Base-by-base conservation (phyloP, 1,140 invertebrate genomes). In the Lucilia cuprina region DNA sequence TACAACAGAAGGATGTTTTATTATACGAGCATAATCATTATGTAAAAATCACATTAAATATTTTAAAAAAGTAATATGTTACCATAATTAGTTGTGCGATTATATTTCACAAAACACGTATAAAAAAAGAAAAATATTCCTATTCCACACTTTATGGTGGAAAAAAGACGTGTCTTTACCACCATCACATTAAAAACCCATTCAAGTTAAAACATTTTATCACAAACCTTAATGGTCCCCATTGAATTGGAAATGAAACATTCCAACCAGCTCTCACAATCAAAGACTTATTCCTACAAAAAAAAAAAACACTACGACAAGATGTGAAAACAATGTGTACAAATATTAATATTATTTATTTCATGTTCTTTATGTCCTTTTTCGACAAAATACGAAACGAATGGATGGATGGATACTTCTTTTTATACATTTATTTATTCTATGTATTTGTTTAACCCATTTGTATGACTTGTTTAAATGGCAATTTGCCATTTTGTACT, bases 401-500 rank as follows among this genome's bases (percentile, higher is more conserved):
- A 41, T 41, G 41, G 41, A 41, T 41, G 41, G 5, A 41, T 41
- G 41, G 41, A 41, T 41, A 41, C 41, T 5, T 10, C 0, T 41
- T 41, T 5, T 41, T 41, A 41, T 41, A 41, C 41, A 8, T 55
- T 8, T 55, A 13, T 12, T 55, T 55, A 55, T n/a, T 17, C 17
- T 55, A 14, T 49, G 50, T 55, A 55, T 55, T 12, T 41, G 41
- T 55, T 55, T 55, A 55, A n/a, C 50, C 50, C 50, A 17, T 55
- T 9, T 19, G 60, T 70, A 21, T 70, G 60, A 17, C n/a, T 70
- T 21, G 17, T 19, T 70, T 25, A 70, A 70, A 70, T 70, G 65
- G 65, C 65, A 70, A 70, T 70, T 70, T 70, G 65, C 65, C 65
- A 70, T 70, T 70, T 70, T 70, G 65, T 70, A 70, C 10, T 41